phyloP scores from a whole-genome alignment of 1,140 invertebrate species.

The Mesaphorura yosii region DNA sequence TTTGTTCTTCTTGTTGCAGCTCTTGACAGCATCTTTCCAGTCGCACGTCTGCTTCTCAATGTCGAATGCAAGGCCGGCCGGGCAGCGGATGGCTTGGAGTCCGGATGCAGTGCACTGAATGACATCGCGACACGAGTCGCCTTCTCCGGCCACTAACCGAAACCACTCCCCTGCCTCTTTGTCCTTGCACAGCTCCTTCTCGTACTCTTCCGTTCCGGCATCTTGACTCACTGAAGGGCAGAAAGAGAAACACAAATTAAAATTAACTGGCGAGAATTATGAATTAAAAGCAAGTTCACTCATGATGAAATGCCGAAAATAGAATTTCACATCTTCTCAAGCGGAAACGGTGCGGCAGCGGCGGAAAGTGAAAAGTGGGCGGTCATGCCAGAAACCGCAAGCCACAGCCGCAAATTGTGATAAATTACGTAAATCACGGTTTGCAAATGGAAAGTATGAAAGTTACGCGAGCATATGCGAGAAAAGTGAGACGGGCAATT shows the following conservation, averaged over 20 bases:
- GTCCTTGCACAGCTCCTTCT: constrained; percentile 79
- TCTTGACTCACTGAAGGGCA: not conserved
- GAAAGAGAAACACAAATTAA: not conserved
- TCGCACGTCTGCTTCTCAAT: constrained; percentile 93
- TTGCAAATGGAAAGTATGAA: no score
- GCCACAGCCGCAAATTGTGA: no score
- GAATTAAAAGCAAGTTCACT: not conserved
- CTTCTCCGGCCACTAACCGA: constrained; percentile 71
- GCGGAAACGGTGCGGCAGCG: no score
- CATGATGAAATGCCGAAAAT: no score
- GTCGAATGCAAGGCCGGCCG: constrained; percentile 83
- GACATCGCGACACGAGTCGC: constrained; percentile 86
- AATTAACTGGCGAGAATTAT: not conserved
- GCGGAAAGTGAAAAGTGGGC: no score
- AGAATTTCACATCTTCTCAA: no score
- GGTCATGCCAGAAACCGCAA: no score
- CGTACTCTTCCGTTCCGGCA: constrained; percentile 52
- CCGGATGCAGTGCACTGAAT: constrained; percentile 86
- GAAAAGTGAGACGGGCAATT: no score
- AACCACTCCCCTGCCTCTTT: constrained; percentile 95
- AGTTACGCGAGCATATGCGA: no score
- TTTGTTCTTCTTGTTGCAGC: constrained; percentile 83
- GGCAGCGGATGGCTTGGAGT: constrained; percentile 49
- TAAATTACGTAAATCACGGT: no score
- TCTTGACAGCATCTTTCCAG: constrained; percentile 87